Evolutionary conservation across 2,797 vertebrate genomes (phyloP), one percentile per base, ranked within the genome.

Genomic region (Rhyacichthys aspro): DNA sequence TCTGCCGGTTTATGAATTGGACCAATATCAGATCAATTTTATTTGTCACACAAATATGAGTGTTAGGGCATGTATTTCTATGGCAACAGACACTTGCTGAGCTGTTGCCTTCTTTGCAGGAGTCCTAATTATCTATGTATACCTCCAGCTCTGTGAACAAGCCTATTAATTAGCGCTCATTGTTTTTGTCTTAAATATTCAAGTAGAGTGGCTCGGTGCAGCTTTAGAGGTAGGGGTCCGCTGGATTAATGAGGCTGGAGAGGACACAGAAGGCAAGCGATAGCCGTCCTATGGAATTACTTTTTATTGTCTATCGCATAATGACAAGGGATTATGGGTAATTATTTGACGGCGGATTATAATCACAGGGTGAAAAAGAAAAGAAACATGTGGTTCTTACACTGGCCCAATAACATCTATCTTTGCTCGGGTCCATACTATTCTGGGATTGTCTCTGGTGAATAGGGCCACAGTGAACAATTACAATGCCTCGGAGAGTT

Each of bases 161-260:
- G 70, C 70, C 61, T 56, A 85, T 86, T 83, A 81, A 73, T 32
- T 53, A 53, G 44, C 62, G 69, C 73, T 82, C 72, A 83, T 84
- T 84, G 77, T 73, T 84, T 85, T 80, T 23, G 53, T 56, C 48
- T 70, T 75, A 74, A 67, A 74, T 78, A 75, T 72, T 81, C 71
- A 81, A 50, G 36, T 37, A 44, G 64, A 61, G 43, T 63, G 18
- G 61, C 71, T 63, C 67, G 43, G 42, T 65, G 67, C 61, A 34
- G 67, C 65, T 52, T 65, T 46, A 70, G 59, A 71, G 83, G 66
- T 71, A 42, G 52, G 52, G 39, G 54, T 55, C 19, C 15, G 23
- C 12, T 28, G 39, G 41, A 43, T 53, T 62, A 55, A 55, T 43
- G 28, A 55, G 41, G 14, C 17, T 23, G 18, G 50, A 53, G 38